Base-by-base conservation (phyloP, 2,888 invertebrate species). In the Mellilla xanthometata region DNA sequence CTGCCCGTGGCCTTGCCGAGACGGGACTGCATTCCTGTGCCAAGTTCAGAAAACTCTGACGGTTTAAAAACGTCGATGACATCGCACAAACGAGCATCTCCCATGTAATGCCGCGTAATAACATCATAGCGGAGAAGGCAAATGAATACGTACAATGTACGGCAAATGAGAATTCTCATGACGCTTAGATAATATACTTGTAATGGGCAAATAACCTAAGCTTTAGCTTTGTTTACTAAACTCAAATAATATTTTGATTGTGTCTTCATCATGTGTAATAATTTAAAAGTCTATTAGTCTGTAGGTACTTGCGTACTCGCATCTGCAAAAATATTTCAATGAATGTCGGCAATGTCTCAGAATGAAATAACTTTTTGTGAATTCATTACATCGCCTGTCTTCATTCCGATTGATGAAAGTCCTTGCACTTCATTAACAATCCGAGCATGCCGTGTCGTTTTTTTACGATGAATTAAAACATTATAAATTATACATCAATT, bases 1-100 rank as follows among this genome's bases (percentile, higher is more conserved):
- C 76, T 77, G 70, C 68, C 72, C 76, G 63, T 72, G 76, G 72
- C 76, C 81, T 81, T 77, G 78, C 45, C 45, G 44, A 38, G 48
- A 51, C 48, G 59, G 66, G 76, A 74, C 82, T 63, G 71, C 86
- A 87, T 88, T 88, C 87, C 87, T 60, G 47, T 48, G 58, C 54
- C 60, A 75, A 69, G 78, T 79, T 76, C 75, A 81, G 73, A 81
- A 77, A 74, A 79, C 80, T 74, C 73, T 60, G 47, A 57, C 68
- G 61, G 69, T 76, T 77, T 79, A 81, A 80, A 77, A 76, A 75
- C 69, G 62, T 59, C 59, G 46, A 50, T 49, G 56, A 58, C 56
- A 46, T 55, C 52, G 47, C 39, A 36, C 52, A 43, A 56, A 50
- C 54, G 46, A 36, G 44, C 23, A 11, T 39, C 39, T 27, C 27